These are phyloP conservation scores for Agrotis puta DNA, from an alignment of 2,888 invertebrate genomes.

Conservation along the genomic window DNA sequence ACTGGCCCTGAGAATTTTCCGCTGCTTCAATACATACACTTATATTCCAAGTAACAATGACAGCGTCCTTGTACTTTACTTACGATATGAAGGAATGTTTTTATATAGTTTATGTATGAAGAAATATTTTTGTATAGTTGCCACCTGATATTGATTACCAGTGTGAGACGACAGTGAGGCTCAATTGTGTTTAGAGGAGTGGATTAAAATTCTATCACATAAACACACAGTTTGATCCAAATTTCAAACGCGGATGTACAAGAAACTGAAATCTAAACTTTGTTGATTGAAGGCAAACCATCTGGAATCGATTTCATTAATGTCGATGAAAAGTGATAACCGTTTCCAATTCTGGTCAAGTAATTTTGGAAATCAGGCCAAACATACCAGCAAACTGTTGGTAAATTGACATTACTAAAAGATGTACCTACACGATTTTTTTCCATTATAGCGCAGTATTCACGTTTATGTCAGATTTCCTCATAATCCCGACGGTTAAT, in stretches of 20 bases:
- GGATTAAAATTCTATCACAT: not conserved
- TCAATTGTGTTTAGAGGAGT: no score
- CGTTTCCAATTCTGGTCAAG: not conserved
- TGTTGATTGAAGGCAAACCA: conserved; percentile 6
- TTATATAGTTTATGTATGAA: not conserved
- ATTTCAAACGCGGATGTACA: not conserved
- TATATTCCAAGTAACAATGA: conserved; percentile 10
- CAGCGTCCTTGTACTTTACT: conserved; percentile 25
- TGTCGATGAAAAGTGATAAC: not conserved
- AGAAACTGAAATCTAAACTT: not conserved
- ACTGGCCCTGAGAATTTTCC: conserved; percentile 54
- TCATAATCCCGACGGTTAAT: not conserved
- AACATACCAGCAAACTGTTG: conserved; percentile 1
- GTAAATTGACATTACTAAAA: not conserved
- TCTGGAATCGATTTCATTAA: conserved; percentile 17
- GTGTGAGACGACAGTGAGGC: not conserved
- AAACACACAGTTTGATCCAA: not conserved
- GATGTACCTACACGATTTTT: not conserved
- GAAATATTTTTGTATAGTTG: no score
- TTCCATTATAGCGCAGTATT: not conserved
- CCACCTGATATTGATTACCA: not conserved
- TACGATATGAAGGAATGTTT: not conserved
- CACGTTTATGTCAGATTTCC: not conserved
- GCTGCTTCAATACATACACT: conserved; percentile 25
- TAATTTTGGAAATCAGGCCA: conserved; percentile 10